Evolutionary conservation across 2,888 invertebrate species (phyloP), one percentile per base, ranked within the genome.

Genomic region (Pardosa pseudoannulata): DNA sequence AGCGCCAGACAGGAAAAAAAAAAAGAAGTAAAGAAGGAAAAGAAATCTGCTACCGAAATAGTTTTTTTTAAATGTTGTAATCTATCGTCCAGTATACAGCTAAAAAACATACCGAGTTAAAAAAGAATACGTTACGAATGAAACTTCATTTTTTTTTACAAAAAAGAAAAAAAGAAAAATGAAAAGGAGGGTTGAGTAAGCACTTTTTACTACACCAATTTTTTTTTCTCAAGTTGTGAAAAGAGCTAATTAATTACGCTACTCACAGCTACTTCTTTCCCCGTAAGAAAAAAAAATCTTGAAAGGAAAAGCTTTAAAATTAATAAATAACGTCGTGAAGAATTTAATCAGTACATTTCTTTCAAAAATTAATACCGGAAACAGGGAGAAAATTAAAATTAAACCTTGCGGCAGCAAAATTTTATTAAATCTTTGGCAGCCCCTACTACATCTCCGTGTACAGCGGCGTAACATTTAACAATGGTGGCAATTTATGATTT

Each of bases 291-390:
- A 56, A 36, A 68, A 68, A 28, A 46, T 11, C 0, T 27, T 36
- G 27, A 16, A 13, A n/a, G 31, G 39, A 39, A 28, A 36, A 31
- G 74, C 19, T 64, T 74, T 81, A 41, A 79, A 79, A 79, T 79
- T 81, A 74, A 74, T 81, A 81, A 81, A 81, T 67, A 80, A 70
- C 28, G n/a, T n/a, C 23, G 41, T 16, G 64, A 39, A 70, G 67
- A 81, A 81, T 81, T 81, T 81, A 81, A 81, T 81, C 81, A 81
- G 81, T 81, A 81, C 74, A 68, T 62, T 81, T 81, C 74, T 67
- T 81, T 81, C 81, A 81, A 81, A 81, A 81, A 81, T 81, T 81
- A 81, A 81, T 74, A 68, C 62, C 73, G 19, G 1, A 70, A 74
- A 23, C 27, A 50, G 39, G n/a, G 39, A 41, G 79, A 79, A 79